Evolutionary conservation across 2,797 vertebrate genomes (phyloP).

Genomic region (Trematomus bernacchii): DNA sequence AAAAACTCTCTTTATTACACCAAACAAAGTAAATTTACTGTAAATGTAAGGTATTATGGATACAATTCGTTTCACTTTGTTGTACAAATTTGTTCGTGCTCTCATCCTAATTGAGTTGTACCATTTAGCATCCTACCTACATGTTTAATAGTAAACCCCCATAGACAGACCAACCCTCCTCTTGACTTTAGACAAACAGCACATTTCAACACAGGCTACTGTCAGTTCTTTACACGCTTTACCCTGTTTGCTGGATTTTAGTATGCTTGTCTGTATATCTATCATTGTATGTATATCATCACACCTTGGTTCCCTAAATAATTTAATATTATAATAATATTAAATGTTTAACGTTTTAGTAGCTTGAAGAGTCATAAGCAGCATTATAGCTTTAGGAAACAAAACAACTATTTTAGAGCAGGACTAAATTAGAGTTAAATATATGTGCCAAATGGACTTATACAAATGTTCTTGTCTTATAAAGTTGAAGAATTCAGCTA

Average conservation of each 20-base stretch:
- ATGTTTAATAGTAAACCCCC: neutral
- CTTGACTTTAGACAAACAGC: neutral
- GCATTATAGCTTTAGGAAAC: neutral
- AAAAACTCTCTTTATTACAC: slow-evolving; percentile 16
- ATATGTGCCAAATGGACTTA: neutral
- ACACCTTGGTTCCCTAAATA: neutral
- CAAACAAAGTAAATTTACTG: neutral
- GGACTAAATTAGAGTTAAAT: neutral
- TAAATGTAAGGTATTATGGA: neutral
- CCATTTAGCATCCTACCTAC: neutral
- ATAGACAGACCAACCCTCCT: neutral
- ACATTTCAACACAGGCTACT: neutral
- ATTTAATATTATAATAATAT: neutral
- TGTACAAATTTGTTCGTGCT: neutral
- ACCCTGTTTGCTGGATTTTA: neutral
- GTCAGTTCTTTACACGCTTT: neutral
- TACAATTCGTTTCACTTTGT: neutral
- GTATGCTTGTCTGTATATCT: neutral
- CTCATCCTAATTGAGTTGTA: neutral
- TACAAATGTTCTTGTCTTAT: neutral
- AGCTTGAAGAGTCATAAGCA: neutral
- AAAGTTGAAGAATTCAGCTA: neutral
- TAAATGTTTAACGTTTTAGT: neutral
- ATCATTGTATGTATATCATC: neutral
- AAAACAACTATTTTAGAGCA: neutral